Evolutionary conservation across 2,113 vertebrate species (phyloP).

Genomic region (Corvus moneduloides): DNA sequence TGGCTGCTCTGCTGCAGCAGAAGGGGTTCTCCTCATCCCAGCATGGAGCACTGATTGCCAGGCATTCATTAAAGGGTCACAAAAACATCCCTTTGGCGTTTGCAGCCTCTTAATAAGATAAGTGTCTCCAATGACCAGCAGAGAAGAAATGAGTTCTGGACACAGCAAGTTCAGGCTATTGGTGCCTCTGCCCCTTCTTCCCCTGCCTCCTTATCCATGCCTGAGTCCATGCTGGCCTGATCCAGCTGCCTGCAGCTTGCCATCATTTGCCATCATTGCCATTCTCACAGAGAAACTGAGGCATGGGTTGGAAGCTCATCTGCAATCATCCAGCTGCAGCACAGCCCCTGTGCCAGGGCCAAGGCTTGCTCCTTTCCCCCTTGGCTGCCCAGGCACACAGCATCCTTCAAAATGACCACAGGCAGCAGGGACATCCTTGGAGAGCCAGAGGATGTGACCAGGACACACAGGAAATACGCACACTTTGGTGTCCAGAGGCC

Average conservation of each 20-base stretch:
- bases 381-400: neutral
- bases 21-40: neutral
- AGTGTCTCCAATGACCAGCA: neutral
- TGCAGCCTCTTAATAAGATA: neutral
- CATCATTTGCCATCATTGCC: neutral
- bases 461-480: accelerated
- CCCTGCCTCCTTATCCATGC: accelerated
- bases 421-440: neutral
- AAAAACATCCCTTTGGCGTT: neutral
- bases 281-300: neutral
- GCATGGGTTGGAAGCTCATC: neutral
- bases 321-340: neutral
- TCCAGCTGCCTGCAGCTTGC: neutral
- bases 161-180: neutral
- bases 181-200: neutral
- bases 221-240: neutral
- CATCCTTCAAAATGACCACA: neutral
- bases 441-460: neutral
- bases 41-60: neutral
- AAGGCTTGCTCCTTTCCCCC: neutral
- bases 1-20: neutral
- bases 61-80: neutral
- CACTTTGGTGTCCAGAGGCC: neutral
- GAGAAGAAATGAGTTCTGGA: neutral
- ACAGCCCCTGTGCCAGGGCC: neutral